Conservation (phyloP, 1,140 invertebrate genomes). For the Anadara kagoshimensis region DNA sequence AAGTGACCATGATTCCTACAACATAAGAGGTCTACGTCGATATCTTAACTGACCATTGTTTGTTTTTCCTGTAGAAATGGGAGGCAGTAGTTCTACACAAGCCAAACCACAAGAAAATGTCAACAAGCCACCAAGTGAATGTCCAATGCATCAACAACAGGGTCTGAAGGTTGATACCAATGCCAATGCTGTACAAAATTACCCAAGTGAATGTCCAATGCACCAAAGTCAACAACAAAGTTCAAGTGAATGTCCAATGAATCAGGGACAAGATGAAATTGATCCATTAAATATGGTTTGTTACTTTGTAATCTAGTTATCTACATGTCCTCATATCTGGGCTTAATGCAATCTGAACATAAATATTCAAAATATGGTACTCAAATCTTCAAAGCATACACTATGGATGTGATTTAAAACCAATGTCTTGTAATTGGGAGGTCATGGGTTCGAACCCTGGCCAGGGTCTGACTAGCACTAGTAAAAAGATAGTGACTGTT, state of each 20-base stretch:
- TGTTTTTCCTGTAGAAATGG: background rate
- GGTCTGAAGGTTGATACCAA: background rate
- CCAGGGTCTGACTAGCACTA: no score
- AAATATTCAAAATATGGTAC: background rate
- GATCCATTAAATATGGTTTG: constrained; percentile 88
- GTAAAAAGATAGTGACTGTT: no score
- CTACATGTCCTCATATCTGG: background rate
- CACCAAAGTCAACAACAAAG: constrained; percentile 28
- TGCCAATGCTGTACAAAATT: background rate
- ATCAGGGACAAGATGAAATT: constrained; percentile 75
- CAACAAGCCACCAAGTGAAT: constrained; percentile 47
- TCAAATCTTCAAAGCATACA: background rate
- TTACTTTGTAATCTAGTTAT: constrained; percentile 4
- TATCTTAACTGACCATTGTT: no score
- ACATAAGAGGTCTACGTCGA: no score
- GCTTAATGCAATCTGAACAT: background rate
- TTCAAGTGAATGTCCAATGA: constrained; percentile 56
- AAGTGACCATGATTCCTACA: no score
- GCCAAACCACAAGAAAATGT: background rate
- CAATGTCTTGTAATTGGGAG: background rate
- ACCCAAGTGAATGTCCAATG: constrained; percentile 64
- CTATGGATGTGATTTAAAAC: background rate
- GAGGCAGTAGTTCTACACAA: constrained; percentile 14
- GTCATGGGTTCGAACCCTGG: background rate
- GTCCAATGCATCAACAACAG: constrained; percentile 55